These are phyloP conservation scores for Sitophilus oryzae DNA, from an alignment of 1,140 invertebrate genomes.

Conservation along the genomic window DNA sequence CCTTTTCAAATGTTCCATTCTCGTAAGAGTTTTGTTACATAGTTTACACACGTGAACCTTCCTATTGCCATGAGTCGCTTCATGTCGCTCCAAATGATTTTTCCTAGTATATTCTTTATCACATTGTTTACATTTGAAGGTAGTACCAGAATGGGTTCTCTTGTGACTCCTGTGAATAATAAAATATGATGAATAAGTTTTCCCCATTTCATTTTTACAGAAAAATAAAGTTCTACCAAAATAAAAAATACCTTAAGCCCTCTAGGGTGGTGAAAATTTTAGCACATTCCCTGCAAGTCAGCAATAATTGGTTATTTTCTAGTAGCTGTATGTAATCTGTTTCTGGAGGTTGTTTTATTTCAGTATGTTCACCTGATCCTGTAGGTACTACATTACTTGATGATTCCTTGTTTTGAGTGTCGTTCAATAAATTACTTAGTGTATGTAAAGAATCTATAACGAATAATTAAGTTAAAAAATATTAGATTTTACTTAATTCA, in stretches of 20 bases:
- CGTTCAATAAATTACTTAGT: slow-evolving; percentile 23
- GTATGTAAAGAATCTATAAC: slow-evolving; percentile 27
- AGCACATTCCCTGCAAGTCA: slow-evolving; percentile 37
- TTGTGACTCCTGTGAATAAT: slow-evolving; percentile 33
- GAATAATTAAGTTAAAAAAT: not conserved
- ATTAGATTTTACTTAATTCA: not conserved
- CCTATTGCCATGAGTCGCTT: slow-evolving; percentile 35
- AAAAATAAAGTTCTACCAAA: not conserved
- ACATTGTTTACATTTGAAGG: slow-evolving; percentile 41
- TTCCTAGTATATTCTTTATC: slow-evolving; percentile 38
- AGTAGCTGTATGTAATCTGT: slow-evolving; percentile 38
- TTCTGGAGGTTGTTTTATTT: slow-evolving; percentile 19
- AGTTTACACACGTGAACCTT: slow-evolving; percentile 42
- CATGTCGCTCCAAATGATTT: slow-evolving; percentile 38
- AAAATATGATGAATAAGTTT: not conserved
- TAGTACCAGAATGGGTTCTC: slow-evolving; percentile 33
- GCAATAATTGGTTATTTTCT: slow-evolving; percentile 37
- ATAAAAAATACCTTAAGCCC: slow-evolving; percentile 22
- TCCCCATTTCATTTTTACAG: not conserved
- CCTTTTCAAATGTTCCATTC: slow-evolving; percentile 40
- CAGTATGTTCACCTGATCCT: slow-evolving; percentile 8
- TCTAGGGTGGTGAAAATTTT: slow-evolving; percentile 42
- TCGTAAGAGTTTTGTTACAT: slow-evolving; percentile 41
- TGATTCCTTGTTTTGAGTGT: not conserved
- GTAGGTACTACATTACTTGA: slow-evolving; percentile 2